A percentile compares a stretch with the other conserved stretches of the same genome.
These are phyloP conservation scores for Eubasilissa splendida DNA, from an alignment of 2,888 invertebrate genomes.

Conservation along the genomic window DNA sequence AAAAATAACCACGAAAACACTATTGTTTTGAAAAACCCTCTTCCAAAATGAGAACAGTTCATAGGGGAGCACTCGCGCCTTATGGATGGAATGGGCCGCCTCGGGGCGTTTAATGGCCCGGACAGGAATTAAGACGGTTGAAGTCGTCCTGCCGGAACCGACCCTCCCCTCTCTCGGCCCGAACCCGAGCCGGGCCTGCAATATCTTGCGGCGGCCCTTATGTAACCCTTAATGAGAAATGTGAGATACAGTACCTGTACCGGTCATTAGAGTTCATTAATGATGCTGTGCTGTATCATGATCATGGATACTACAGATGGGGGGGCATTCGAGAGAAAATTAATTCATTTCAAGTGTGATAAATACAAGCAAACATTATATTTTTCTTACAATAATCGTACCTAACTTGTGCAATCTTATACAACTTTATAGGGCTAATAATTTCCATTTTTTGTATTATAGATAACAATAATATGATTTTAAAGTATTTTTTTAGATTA, in stretches of 20 bases:
- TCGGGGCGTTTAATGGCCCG: constrained; percentile 55
- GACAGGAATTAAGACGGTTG: constrained; percentile 53
- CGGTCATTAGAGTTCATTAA: constrained; percentile 28
- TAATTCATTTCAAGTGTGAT: too few relatives aligned
- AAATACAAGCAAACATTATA: too few relatives aligned
- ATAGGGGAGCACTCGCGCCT: constrained; percentile 45
- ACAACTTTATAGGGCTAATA: too few relatives aligned
- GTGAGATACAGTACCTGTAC: constrained; percentile 25
- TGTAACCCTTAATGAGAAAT: constrained; percentile 47
- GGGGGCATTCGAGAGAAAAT: too few relatives aligned
- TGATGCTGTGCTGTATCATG: constrained; percentile 37
- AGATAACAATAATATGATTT: too few relatives aligned
- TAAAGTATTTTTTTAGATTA: too few relatives aligned
- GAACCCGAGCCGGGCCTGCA: background rate
- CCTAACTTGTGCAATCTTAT: too few relatives aligned
- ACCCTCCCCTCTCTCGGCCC: background rate
- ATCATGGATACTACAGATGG: background rate
- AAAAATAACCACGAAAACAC: too few relatives aligned
- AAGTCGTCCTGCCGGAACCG: background rate
- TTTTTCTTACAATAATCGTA: too few relatives aligned
- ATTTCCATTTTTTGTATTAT: too few relatives aligned
- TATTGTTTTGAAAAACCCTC: constrained; percentile 28
- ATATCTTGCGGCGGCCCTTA: background rate
- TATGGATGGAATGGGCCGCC: constrained; percentile 50
- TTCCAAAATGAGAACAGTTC: constrained; percentile 39